These are phyloP conservation scores for Discoglossus pictus DNA, from an alignment of 2,797 vertebrate species.

Conservation along the genomic window DNA sequence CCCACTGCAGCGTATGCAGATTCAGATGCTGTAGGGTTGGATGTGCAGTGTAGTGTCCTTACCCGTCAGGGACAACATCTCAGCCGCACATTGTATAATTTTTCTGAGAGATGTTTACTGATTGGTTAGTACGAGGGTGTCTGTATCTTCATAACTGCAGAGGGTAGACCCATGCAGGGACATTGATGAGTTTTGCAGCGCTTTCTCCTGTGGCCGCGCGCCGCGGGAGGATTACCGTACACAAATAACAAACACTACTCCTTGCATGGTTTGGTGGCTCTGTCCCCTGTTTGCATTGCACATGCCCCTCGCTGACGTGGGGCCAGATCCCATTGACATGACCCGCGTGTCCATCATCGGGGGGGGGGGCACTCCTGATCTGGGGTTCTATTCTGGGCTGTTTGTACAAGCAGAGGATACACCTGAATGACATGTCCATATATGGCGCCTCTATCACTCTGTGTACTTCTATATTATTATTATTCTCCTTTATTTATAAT, in stretches of 20 bases:
- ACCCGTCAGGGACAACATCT: too few species aligned
- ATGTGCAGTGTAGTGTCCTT: too few species aligned
- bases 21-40: too few species aligned
- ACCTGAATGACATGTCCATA: not conserved
- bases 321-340: not conserved
- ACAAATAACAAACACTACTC: not conserved
- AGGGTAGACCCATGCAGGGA: not conserved
- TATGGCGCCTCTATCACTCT: too few species aligned
- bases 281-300: conserved; percentile 8
- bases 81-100: too few species aligned
- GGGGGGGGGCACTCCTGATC: not conserved
- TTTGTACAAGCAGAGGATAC: not conserved
- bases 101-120: too few species aligned
- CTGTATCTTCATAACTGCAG: not conserved
- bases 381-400: not conserved
- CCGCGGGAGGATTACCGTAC: not conserved
- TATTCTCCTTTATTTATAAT: too few species aligned
- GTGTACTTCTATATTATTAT: too few species aligned
- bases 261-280: not conserved
- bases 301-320: not conserved
- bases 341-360: not conserved
- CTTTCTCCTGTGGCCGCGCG: not conserved
- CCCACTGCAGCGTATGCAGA: too few species aligned
- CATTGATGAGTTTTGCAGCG: too few species aligned
- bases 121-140: not conserved